Percentiles rank a stretch among this genome's conserved stretches.
phyloP scores from a whole-genome alignment of 1,140 invertebrate species.

The Whitmania pigra region DNA sequence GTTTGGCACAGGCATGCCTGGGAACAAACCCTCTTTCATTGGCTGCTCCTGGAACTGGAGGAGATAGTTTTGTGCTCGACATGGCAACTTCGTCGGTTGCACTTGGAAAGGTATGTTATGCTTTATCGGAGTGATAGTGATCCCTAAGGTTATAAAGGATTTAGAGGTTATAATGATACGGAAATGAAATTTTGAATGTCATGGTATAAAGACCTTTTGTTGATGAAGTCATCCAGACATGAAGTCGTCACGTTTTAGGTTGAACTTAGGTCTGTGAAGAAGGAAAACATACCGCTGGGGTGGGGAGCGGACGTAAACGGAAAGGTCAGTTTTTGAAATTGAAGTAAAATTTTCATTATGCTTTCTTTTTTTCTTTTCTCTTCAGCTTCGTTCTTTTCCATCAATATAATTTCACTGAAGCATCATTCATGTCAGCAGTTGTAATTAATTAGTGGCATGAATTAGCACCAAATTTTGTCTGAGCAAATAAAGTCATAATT shows the following conservation, averaged over 20 bases:
- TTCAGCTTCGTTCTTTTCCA: background rate
- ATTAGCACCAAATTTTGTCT: background rate
- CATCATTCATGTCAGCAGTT: background rate
- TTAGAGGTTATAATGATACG: too few species aligned
- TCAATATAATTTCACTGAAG: background rate
- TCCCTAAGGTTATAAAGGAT: too few species aligned
- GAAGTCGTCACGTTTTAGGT: constrained; percentile 46
- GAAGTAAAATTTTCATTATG: too few species aligned
- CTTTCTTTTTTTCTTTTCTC: too few species aligned
- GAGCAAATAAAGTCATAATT: background rate
- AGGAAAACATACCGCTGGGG: constrained; percentile 57
- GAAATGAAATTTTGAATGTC: too few species aligned
- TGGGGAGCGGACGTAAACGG: constrained; percentile 70
- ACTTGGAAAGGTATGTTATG: constrained; percentile 54
- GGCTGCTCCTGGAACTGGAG: constrained; percentile 58
- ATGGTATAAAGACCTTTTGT: too few species aligned
- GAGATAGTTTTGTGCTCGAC: constrained; percentile 72
- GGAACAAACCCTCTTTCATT: constrained; percentile 81
- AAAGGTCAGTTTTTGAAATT: constrained; percentile 25
- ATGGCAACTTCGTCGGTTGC: constrained; percentile 84
- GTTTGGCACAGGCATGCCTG: constrained; percentile 48
- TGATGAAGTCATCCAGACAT: too few species aligned
- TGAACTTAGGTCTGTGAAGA: constrained; percentile 62
- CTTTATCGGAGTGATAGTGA: too few species aligned
- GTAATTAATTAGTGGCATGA: background rate